Evolutionary conservation across 2,797 vertebrate genomes (phyloP).

Genomic region (Pangasius mekongensis): DNA sequence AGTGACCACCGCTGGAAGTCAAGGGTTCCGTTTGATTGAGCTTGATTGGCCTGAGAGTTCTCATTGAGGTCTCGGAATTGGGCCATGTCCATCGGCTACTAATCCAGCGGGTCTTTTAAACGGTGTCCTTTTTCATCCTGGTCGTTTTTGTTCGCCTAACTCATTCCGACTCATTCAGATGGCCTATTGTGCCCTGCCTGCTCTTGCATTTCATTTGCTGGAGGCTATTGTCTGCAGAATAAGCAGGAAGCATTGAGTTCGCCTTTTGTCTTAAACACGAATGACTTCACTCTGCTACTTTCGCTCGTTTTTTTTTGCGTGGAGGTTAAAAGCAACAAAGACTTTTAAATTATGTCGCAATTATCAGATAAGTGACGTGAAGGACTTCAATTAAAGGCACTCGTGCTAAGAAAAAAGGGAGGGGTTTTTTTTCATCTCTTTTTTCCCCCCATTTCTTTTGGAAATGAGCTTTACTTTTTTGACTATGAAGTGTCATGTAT

Average conservation of each 20-base stretch:
- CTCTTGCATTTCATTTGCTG: slow-evolving; percentile 73
- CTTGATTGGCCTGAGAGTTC: slow-evolving; percentile 67
- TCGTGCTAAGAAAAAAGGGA: slow-evolving; percentile 50
- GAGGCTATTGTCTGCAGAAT: slow-evolving; percentile 70
- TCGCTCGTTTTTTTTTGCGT: slow-evolving; percentile 66
- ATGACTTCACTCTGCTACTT: slow-evolving; percentile 64
- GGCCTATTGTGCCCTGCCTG: slow-evolving; percentile 68
- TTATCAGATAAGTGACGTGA: slow-evolving; percentile 56
- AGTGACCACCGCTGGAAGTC: slow-evolving; percentile 60
- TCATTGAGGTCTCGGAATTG: slow-evolving; percentile 69
- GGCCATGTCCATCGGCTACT: slow-evolving; percentile 51
- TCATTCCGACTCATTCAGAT: slow-evolving; percentile 73
- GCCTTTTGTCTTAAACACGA: slow-evolving; percentile 70
- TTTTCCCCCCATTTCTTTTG: slow-evolving; percentile 45
- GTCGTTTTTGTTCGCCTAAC: slow-evolving; percentile 67
- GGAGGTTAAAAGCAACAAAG: slow-evolving; percentile 66
- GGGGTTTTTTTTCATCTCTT: slow-evolving; percentile 31
- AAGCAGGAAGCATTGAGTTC: slow-evolving; percentile 69
- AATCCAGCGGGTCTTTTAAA: slow-evolving; percentile 57
- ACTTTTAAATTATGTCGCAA: slow-evolving; percentile 54
- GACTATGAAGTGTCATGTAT: slow-evolving; percentile 42
- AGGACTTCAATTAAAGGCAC: slow-evolving; percentile 55
- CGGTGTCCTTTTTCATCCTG: slow-evolving; percentile 64
- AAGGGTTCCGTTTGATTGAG: slow-evolving; percentile 63
- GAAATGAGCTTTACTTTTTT: slow-evolving; percentile 42